Evolutionary conservation across 1,140 invertebrate genomes (phyloP), one percentile per base, ranked within the genome.

Genomic region (Sitodiplosis mosellana): DNA sequence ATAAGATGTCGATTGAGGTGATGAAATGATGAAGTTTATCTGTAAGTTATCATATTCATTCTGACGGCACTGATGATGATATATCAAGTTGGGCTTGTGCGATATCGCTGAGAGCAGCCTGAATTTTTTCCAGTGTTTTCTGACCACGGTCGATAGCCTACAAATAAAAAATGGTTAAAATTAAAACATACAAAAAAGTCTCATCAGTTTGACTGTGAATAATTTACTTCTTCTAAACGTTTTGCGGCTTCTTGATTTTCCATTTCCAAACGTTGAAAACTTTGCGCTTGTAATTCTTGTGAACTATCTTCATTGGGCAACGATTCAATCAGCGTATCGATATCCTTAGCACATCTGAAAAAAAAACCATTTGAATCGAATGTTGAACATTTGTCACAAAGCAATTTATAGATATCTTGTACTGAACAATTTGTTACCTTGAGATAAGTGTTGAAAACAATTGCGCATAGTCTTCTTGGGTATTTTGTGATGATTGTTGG

Each of bases 291-390:
- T 14, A 95, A 64, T 65, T 96, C 91, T 43, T 84, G 80, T 0
- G 90, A 92, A 33, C 87, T 92, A 52, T 97, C 93, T 65, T 96
- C 91, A 63, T 83, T 92, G 1, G 94, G 94, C 46, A 99, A 65
- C 12, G 92, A 95, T 60, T 99, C 94, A 51, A 98, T 96, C 1
- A 98, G 67, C 0, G 87, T 87, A 63, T 99, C 94, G 55, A 98
- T 97, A 63, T 99, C 94, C 66, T 96, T 96, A 0, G 92, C 92
- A 67, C 89, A 95, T 49, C 81, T 45, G 7, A 19, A 45, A 43
- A 14, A 19, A 4, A 38, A n/a, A n/a, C n/a, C n/a, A n/a, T n/a
- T n/a, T n/a, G n/a, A n/a, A n/a, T n/a, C n/a, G n/a, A n/a, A n/a
- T n/a, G n/a, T n/a, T n/a, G n/a, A n/a, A n/a, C n/a, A n/a, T n/a